A percentile compares a stretch with the other conserved stretches of the same genome.
phyloP scores from a whole-genome alignment of 2,797 vertebrate genomes.

The Gymnoscopelus braueri region DNA sequence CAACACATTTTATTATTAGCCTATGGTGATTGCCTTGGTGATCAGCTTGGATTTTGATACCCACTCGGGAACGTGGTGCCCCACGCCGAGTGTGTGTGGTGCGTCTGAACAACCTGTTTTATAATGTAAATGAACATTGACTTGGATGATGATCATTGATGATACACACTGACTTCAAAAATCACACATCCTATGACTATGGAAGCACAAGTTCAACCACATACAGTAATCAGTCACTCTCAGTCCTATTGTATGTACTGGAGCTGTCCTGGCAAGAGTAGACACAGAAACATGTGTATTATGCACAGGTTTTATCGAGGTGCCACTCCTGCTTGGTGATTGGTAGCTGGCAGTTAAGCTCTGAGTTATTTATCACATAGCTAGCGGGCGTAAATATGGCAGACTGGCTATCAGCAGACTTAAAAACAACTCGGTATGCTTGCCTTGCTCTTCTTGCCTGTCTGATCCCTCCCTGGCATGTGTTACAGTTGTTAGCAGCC shows the following conservation, averaged over 20 bases:
- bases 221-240: constrained; percentile 5
- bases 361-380: constrained; percentile 58
- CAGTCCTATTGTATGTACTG: constrained; percentile 27
- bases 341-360: constrained; percentile 45
- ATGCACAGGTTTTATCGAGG: constrained; percentile 35
- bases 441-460: constrained; percentile 27
- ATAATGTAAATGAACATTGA: constrained; percentile 10
- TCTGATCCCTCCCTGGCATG: constrained; percentile 46
- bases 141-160: not conserved
- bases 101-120: no score
- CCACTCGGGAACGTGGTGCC: no score
- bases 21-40: no score
- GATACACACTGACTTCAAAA: constrained; percentile 4
- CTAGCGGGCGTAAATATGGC: constrained; percentile 58
- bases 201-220: not conserved
- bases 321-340: constrained; percentile 44
- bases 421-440: constrained; percentile 54
- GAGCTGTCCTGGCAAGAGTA: constrained; percentile 17
- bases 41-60: no score
- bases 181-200: not conserved
- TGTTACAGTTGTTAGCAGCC: constrained; percentile 52
- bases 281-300: not conserved
- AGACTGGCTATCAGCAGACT: constrained; percentile 51
- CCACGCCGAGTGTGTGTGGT: no score
- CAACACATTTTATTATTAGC: no score